A percentile compares a stretch with the other conserved stretches of the same genome.
Evolutionary conservation across 2,797 vertebrate species (phyloP).

Genomic region (Myotis planiceps): DNA sequence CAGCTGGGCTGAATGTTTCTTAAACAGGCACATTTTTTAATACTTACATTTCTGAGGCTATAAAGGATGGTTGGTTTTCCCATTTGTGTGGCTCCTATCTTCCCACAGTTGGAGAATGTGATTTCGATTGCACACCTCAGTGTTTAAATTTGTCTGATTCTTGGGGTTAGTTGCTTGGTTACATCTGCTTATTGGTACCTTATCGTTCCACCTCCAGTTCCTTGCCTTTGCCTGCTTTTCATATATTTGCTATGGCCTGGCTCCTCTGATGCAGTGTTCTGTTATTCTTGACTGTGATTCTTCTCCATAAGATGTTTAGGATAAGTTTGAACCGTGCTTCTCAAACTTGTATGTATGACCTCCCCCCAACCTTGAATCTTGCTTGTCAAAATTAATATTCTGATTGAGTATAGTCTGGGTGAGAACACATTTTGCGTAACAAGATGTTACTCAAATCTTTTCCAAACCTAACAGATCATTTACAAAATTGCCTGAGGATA

Average conservation of each 20-base stretch:
- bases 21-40: background rate
- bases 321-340: background rate
- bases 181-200: background rate
- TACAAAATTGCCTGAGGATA: background rate
- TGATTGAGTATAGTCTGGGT: background rate
- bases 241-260: no score
- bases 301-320: background rate
- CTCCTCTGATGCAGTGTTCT: background rate
- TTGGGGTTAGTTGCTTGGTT: background rate
- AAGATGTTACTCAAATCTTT: background rate
- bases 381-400: background rate
- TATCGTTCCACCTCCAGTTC: background rate
- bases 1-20: background rate
- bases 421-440: background rate
- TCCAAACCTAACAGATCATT: background rate
- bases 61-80: background rate
- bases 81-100: background rate
- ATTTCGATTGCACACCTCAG: background rate
- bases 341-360: background rate
- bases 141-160: background rate
- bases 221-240: background rate
- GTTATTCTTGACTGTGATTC: background rate
- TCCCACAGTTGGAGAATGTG: background rate
- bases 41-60: background rate
- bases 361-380: background rate